phyloP scores from a whole-genome alignment of 1,140 invertebrate species.

The Hetaerina americana region DNA sequence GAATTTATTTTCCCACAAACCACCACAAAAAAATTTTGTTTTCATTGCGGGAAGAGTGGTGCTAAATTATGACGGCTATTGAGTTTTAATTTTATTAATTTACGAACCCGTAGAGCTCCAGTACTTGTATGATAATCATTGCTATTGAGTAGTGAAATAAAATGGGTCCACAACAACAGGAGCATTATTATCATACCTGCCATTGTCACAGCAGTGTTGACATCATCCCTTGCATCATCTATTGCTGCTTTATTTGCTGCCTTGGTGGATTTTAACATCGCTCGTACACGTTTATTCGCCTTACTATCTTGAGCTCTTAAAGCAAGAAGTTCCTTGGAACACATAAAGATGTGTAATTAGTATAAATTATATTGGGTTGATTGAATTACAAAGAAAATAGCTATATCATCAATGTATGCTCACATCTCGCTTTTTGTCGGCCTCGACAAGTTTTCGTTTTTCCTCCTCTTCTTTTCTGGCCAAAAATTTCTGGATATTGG shows the following conservation, averaged over 20 bases:
- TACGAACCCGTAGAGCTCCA: no score
- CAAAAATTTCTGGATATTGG: conserved; percentile 69
- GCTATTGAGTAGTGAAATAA: no score
- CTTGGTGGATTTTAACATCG: conserved; percentile 65
- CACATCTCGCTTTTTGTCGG: conserved; percentile 46
- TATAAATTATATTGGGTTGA: background rate
- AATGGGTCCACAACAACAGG: no score
- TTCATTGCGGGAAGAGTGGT: no score
- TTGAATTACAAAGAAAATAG: background rate
- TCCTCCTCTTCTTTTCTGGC: conserved; percentile 69
- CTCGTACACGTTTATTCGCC: conserved; percentile 39
- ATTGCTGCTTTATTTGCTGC: conserved; percentile 76
- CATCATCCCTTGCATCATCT: conserved; percentile 62
- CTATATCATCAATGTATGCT: background rate
- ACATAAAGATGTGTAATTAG: conserved; percentile 9
- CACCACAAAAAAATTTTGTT: no score
- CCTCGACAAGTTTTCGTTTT: conserved; percentile 44
- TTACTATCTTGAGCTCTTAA: conserved; percentile 54
- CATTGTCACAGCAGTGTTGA: conserved; percentile 59
- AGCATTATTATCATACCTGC: no score
- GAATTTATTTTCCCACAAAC: no score
- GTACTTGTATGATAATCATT: no score
- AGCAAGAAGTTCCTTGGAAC: conserved; percentile 45
- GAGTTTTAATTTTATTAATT: no score
- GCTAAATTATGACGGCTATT: no score